A percentile compares a stretch with the other conserved stretches of the same genome.
Conservation (phyloP, 2,797 vertebrate genomes). For the Micromesistius poutassou region DNA sequence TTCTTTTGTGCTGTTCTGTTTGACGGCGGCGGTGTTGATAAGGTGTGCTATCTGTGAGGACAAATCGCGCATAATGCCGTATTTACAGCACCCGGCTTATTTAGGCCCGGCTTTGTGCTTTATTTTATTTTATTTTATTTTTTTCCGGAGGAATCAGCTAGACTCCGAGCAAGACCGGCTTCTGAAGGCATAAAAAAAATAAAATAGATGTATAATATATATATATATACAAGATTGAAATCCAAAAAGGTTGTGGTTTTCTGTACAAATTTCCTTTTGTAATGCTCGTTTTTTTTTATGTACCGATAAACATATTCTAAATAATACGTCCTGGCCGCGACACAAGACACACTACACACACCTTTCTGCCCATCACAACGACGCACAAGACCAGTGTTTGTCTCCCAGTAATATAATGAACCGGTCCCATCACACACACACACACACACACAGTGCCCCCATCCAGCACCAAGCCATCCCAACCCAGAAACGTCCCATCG, state of each 20-base stretch:
- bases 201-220: too few species aligned
- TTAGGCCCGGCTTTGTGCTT: too few species aligned
- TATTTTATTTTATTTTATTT: too few species aligned
- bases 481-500: slow-evolving; percentile 74
- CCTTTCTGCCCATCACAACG: slow-evolving; percentile 52
- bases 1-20: too few species aligned
- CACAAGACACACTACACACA: slow-evolving; percentile 43
- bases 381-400: slow-evolving; percentile 68
- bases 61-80: too few species aligned
- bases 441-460: slow-evolving; percentile 36
- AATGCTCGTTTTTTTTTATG: background rate
- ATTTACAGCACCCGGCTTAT: too few species aligned
- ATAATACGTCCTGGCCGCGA: slow-evolving; percentile 34
- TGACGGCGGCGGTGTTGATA: too few species aligned
- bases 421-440: background rate
- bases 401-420: slow-evolving; percentile 71
- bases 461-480: slow-evolving; percentile 67
- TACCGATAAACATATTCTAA: slow-evolving; percentile 10
- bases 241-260: slow-evolving; percentile 1
- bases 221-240: background rate
- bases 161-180: background rate
- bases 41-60: too few species aligned
- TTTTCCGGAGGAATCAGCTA: background rate
- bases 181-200: background rate
- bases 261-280: slow-evolving; percentile 23